Percentiles rank a stretch among this genome's conserved stretches.
Conservation (phyloP, 2,797 vertebrate genomes). For the Acropternis orthonyx region DNA sequence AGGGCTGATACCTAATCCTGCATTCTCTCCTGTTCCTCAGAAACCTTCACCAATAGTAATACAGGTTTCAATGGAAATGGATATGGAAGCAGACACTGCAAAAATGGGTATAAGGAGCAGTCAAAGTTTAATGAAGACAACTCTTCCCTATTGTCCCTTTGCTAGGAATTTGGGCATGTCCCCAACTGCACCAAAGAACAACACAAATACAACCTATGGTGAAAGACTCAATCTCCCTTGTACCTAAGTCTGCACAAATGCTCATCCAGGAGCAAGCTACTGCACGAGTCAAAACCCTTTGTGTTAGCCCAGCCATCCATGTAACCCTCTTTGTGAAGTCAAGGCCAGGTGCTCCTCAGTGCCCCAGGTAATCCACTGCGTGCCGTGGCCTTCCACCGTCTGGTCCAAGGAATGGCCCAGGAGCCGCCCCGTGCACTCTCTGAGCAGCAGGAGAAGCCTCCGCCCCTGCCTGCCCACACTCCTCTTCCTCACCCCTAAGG, state of each 20-base stretch:
- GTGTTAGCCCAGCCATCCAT: neutral
- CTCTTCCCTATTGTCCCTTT: neutral
- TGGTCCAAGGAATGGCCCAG: accelerated
- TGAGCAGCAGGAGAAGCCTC: neutral
- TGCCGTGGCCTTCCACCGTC: neutral
- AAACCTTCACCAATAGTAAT: neutral
- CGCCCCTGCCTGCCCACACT: neutral
- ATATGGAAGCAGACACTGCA: neutral
- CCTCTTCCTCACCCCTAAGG: neutral
- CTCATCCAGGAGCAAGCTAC: neutral
- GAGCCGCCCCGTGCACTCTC: accelerated
- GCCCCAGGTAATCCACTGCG: neutral
- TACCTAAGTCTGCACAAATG: neutral
- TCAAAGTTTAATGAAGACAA: neutral
- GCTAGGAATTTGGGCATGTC: neutral
- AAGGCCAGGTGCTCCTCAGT: neutral
- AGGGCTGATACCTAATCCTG: neutral
- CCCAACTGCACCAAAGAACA: neutral
- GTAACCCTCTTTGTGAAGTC: neutral
- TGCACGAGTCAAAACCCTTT: neutral
- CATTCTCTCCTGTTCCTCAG: neutral
- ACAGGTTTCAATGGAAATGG: neutral
- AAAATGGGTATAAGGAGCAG: neutral
- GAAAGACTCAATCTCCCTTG: neutral
- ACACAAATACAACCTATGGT: neutral